phyloP scores from a whole-genome alignment of 2,113 vertebrate species.

The Oceanites oceanicus region DNA sequence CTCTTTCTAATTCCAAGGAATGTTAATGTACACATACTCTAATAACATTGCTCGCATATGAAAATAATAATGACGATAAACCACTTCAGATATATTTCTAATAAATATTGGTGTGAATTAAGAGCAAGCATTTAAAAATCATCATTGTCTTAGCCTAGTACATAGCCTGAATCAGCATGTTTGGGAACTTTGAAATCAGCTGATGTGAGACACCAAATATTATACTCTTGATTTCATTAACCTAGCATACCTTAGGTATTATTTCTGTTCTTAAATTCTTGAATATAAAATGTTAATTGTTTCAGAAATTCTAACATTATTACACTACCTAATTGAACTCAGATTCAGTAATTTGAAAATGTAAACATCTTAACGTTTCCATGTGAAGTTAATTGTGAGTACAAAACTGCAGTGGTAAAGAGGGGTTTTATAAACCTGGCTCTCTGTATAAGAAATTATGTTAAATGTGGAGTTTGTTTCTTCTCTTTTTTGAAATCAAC shows the following conservation, averaged over 20 bases:
- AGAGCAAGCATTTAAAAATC: neutral
- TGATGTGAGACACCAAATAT: neutral
- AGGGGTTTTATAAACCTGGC: neutral
- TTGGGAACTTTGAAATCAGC: neutral
- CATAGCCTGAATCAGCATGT: neutral
- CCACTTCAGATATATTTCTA: neutral
- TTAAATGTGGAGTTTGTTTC: neutral
- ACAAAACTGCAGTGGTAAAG: neutral
- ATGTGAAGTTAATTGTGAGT: neutral
- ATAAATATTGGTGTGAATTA: neutral
- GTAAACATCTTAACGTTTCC: neutral
- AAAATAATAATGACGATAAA: neutral
- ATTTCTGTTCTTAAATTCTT: neutral
- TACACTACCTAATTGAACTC: neutral
- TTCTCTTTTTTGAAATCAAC: neutral
- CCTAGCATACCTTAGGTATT: neutral
- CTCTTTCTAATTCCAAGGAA: neutral
- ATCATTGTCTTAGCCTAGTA: neutral
- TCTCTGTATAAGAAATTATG: neutral
- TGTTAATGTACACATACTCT: neutral
- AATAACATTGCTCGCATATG: neutral
- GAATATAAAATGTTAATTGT: neutral
- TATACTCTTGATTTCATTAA: neutral
- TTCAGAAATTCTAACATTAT: neutral
- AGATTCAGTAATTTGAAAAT: neutral